These are phyloP conservation scores for Heliconius nattereri DNA, from an alignment of 1,140 invertebrate genomes.

Conservation along the genomic window DNA sequence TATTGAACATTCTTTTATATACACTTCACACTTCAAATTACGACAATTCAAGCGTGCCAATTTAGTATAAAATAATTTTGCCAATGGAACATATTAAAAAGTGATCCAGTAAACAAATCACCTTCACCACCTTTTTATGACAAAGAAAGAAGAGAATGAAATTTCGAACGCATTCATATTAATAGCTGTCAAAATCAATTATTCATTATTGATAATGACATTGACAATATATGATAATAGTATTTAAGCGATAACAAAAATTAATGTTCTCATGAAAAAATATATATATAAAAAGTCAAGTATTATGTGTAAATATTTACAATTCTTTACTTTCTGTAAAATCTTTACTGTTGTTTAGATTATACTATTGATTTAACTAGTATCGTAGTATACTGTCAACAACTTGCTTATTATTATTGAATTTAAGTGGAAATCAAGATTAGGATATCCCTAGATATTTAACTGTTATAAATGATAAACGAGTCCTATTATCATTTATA, in stretches of 20 bases:
- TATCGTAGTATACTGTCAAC: not conserved
- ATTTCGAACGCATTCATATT: not conserved
- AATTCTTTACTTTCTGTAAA: not conserved
- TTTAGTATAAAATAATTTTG: too few relatives aligned
- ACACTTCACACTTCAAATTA: too few relatives aligned
- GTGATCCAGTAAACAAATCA: too few relatives aligned
- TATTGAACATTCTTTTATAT: too few relatives aligned
- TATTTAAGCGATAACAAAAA: not conserved
- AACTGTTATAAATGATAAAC: not conserved
- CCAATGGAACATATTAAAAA: too few relatives aligned
- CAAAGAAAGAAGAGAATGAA: too few relatives aligned
- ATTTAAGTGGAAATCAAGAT: conserved; percentile 1
- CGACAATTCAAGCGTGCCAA: too few relatives aligned
- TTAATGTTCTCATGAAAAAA: not conserved
- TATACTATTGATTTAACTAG: too few relatives aligned
- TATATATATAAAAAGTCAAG: not conserved
- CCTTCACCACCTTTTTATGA: too few relatives aligned
- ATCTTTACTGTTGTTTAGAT: not conserved
- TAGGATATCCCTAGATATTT: not conserved
- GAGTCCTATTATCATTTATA: too few relatives aligned
- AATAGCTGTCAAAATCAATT: not conserved
- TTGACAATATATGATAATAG: not conserved
- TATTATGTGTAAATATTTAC: not conserved
- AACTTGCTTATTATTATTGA: not conserved
- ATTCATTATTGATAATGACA: not conserved